Conservation (phyloP, 2,113 vertebrate genomes). For the Proteles cristata region DNA sequence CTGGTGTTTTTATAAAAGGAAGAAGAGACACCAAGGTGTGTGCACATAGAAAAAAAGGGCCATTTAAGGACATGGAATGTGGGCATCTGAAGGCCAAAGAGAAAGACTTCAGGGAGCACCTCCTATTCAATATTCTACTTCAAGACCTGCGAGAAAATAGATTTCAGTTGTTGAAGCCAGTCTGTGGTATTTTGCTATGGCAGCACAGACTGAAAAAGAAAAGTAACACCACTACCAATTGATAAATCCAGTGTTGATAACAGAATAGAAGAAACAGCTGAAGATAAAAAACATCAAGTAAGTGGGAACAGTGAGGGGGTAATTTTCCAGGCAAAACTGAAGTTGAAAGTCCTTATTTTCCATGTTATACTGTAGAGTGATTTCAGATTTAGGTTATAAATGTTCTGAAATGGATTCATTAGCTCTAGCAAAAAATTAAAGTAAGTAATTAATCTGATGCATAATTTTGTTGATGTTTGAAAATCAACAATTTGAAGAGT, state of each 20-base stretch:
- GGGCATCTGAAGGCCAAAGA: neutral
- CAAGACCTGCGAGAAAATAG: neutral
- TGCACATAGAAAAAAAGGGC: no score
- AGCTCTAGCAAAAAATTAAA: neutral
- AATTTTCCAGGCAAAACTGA: neutral
- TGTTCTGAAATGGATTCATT: neutral
- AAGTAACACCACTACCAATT: neutral
- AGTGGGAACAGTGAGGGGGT: neutral
- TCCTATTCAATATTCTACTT: neutral
- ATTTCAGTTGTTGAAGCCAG: neutral
- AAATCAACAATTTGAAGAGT: neutral
- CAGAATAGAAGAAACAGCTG: neutral
- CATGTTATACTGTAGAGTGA: neutral
- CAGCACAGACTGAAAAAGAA: neutral
- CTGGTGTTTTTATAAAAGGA: neutral
- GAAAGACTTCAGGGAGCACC: neutral
- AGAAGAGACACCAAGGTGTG: fast-evolving
- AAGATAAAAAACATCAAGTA: neutral
- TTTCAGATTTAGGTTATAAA: neutral
- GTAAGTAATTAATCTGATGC: neutral
- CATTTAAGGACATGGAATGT: fast-evolving
- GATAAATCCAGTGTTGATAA: neutral
- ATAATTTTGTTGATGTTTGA: neutral
- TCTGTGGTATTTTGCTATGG: neutral
- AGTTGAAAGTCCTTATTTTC: neutral